Evolutionary conservation across 2,113 vertebrate species (phyloP), one percentile per base, ranked within the genome.

Genomic region (Phoxinus phoxinus): DNA sequence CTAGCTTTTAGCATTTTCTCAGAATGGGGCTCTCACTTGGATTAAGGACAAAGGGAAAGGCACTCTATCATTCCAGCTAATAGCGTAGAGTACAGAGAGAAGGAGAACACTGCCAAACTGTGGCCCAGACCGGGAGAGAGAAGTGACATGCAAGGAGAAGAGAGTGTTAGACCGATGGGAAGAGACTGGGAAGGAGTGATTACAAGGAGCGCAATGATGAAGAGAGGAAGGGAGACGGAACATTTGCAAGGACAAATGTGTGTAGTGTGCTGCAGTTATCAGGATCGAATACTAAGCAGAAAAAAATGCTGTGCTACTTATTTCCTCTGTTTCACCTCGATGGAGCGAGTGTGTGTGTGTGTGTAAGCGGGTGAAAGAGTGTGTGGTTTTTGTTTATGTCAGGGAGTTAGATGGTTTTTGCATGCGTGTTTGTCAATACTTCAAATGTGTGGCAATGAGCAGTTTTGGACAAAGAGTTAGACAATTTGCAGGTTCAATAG

Each of bases 201-300:
- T 63, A 58, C 30, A 23, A 27, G 30, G 63, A 65, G 17, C 3
- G 21, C 67, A 69, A 35, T 74, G 75, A 69, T 78, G 48, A 44
- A 51, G 58, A 63, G 73, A 81, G 61, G 75, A 86, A 76, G 48
- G 82, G 58, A 58, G 84, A 61, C 32, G 35, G 72, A 75, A 78
- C 46, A 87, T 83, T 56, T 87, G 69, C 88, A 90, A 92, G 91
- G 91, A 92, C 87, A 90, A 90, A 89, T 85, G 85, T 86, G 77
- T 58, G 78, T 81, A 48, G 84, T 79, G 82, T 86, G 78, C 89
- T 91, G 91, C 92, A 91, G 90, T 69, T 25, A 89, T 89, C 80
- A 81, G 84, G 77, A 85, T 84, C 30, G 61, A 90, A 88, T 90
- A 89, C 87, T 86, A 91, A 89, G 90, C 89, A 93, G 86, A 89